Evolutionary conservation across 2,113 vertebrate genomes (phyloP).

Genomic region (Hydrolagus affinis): DNA sequence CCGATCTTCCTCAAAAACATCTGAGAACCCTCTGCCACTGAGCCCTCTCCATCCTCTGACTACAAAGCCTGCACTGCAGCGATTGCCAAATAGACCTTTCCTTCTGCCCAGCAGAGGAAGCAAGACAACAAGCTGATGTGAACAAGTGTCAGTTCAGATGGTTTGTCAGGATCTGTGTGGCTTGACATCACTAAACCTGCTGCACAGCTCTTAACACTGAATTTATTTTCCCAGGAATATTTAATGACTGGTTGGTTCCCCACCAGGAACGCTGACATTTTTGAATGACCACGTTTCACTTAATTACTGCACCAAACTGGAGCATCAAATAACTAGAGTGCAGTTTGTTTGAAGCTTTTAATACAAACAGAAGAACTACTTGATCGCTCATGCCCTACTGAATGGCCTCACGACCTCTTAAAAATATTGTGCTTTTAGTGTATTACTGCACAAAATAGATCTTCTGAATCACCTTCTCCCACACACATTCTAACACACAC

Average conservation of each 20-base stretch:
- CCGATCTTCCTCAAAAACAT: constrained; percentile 36
- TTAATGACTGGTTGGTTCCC: not conserved
- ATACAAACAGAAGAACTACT: not conserved
- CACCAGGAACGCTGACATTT: not conserved
- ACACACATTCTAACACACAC: not conserved
- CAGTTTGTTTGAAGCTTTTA: not conserved
- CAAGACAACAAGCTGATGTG: constrained; percentile 38
- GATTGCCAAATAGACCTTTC: constrained; percentile 43
- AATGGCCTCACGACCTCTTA: not conserved
- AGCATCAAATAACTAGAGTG: not conserved
- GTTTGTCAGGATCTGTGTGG: too few species aligned
- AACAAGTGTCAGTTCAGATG: not conserved
- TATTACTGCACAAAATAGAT: not conserved
- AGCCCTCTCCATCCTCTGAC: constrained; percentile 44
- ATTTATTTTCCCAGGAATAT: not conserved
- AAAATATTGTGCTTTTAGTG: not conserved
- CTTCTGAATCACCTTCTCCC: not conserved
- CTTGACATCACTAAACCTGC: not conserved
- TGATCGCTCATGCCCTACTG: not conserved
- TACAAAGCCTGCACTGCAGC: constrained; percentile 49
- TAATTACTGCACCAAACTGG: not conserved
- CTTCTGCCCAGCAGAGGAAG: constrained; percentile 41
- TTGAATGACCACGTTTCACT: not conserved
- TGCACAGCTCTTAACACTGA: not conserved
- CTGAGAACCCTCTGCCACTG: constrained; percentile 33